These are phyloP conservation scores for Andrena hattorfiana DNA, from an alignment of 2,888 invertebrate species.

Conservation along the genomic window DNA sequence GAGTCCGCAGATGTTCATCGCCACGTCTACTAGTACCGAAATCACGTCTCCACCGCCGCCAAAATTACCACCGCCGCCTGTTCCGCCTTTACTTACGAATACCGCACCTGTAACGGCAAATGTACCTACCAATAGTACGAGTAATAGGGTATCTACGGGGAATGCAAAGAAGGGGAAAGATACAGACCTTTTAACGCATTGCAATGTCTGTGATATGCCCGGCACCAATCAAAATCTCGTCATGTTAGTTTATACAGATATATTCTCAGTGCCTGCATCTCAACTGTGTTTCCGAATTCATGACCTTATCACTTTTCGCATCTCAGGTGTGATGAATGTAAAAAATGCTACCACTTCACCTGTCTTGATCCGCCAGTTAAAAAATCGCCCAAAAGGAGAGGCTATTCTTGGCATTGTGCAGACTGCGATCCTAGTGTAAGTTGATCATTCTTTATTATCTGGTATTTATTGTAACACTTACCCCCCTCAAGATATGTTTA, in stretches of 20 bases:
- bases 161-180: slow-evolving; percentile 81
- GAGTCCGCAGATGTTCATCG: slow-evolving; percentile 91
- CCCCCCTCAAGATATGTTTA: slow-evolving; percentile 45
- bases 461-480: slow-evolving; percentile 40
- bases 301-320: slow-evolving; percentile 13
- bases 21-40: slow-evolving; percentile 83
- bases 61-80: slow-evolving; percentile 73
- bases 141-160: slow-evolving; percentile 72
- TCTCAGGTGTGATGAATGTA: slow-evolving; percentile 95
- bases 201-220: slow-evolving; percentile 89
- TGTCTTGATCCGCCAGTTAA: slow-evolving; percentile 97
- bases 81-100: slow-evolving; percentile 71
- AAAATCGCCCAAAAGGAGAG: slow-evolving; percentile 96
- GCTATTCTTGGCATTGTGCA: slow-evolving; percentile 98
- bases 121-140: slow-evolving; percentile 53
- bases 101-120: slow-evolving; percentile 76
- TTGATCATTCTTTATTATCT: slow-evolving; percentile 73
- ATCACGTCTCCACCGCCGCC: slow-evolving; percentile 80
- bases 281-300: slow-evolving; percentile 1
- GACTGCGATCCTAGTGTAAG: slow-evolving; percentile 96
- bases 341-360: slow-evolving; percentile 95
- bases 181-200: slow-evolving; percentile 86
- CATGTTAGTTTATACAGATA: slow-evolving; percentile 85
- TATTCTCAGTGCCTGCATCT: slow-evolving; percentile 1
- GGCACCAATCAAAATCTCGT: slow-evolving; percentile 89